Conservation (phyloP, 1,140 invertebrate genomes). For the Dufourea novaeangliae region DNA sequence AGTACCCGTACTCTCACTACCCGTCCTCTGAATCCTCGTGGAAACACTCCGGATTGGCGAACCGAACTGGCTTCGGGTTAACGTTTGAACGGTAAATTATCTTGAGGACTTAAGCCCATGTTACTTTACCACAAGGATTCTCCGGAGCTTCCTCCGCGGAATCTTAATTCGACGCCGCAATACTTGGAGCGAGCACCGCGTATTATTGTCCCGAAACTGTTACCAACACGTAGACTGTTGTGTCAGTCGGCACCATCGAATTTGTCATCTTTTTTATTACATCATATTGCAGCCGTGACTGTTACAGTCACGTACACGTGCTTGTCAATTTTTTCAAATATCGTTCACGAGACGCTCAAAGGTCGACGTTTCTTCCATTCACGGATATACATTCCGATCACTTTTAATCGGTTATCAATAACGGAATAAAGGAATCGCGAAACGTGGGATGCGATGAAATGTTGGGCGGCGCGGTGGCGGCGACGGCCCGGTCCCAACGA, state of each 20-base stretch:
- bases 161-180: slow-evolving; percentile 72
- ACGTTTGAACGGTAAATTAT: slow-evolving; percentile 73
- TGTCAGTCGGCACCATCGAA: neutral
- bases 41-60: slow-evolving; percentile 20
- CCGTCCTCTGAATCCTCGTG: slow-evolving; percentile 4
- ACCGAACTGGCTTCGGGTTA: slow-evolving; percentile 56
- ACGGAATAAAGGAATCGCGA: neutral
- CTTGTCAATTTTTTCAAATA: too few relatives aligned
- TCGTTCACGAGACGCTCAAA: neutral
- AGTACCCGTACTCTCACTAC: neutral
- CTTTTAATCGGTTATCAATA: neutral
- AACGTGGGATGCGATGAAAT: too few relatives aligned
- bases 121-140: slow-evolving; percentile 65
- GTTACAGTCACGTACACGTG: too few relatives aligned
- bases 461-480: neutral
- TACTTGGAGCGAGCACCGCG: slow-evolving; percentile 38
- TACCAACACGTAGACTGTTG: slow-evolving; percentile 17
- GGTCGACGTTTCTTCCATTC: neutral
- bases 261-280: neutral
- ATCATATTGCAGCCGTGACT: too few relatives aligned
- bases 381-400: neutral
- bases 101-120: slow-evolving; percentile 62
- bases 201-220: slow-evolving; percentile 29
- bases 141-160: slow-evolving; percentile 49
- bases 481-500: too few relatives aligned